These are phyloP conservation scores for Todiramphus chloris DNA, from an alignment of 2,113 vertebrate species.

Conservation along the genomic window DNA sequence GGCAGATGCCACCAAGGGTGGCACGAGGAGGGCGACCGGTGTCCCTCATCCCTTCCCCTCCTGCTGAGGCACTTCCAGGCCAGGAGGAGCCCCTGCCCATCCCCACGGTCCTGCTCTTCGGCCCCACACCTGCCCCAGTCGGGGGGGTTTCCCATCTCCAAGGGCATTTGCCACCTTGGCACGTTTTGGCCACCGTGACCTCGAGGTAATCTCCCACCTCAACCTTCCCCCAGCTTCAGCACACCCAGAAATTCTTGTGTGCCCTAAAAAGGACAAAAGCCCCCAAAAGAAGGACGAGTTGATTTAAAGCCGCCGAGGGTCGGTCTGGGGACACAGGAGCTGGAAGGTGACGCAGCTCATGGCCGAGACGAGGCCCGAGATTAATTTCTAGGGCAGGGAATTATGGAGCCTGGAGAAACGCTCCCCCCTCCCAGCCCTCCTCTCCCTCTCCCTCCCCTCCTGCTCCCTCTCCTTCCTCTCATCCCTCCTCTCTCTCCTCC, in stretches of 20 bases:
- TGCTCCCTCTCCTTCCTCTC: no score
- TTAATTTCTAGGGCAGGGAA: not conserved
- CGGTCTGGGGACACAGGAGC: no score
- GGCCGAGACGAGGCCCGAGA: not conserved
- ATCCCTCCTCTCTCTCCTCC: no score
- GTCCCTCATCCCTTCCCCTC: not conserved
- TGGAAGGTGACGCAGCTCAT: not conserved
- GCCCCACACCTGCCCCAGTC: no score
- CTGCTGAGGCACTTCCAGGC: not conserved
- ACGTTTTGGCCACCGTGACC: not conserved
- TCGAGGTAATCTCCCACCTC: not conserved
- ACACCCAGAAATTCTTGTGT: not conserved
- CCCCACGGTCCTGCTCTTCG: no score
- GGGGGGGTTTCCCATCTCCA: no score
- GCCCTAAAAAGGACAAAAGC: not conserved
- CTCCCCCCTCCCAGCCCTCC: not conserved
- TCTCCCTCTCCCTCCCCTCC: not conserved
- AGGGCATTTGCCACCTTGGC: not conserved
- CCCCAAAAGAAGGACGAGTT: no score
- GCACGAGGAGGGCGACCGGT: not conserved
- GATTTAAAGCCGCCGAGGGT: no score
- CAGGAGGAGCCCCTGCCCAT: not conserved
- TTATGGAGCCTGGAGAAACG: accelerated
- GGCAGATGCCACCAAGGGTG: not conserved
- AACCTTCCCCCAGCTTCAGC: not conserved